A percentile compares a stretch with the other conserved stretches of the same genome.
Evolutionary conservation across 2,888 invertebrate genomes (phyloP).

Genomic region (Spodoptera exigua): DNA sequence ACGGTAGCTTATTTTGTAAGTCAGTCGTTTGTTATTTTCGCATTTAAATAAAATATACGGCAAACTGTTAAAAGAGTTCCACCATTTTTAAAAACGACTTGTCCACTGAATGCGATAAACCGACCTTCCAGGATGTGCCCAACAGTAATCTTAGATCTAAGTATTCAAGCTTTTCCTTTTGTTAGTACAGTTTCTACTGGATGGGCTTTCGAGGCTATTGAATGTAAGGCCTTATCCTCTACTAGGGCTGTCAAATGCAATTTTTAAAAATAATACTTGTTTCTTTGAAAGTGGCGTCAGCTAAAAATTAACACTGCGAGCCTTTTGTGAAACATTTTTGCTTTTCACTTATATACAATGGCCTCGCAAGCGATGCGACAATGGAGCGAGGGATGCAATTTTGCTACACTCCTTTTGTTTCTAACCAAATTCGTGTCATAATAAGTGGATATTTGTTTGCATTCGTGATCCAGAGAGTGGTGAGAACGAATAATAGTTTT

Average conservation of each 20-base stretch:
- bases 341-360: constrained; percentile 47
- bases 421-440: constrained; percentile 38
- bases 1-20: constrained; percentile 7
- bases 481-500: constrained; percentile 12
- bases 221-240: constrained; percentile 61
- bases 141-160: constrained; percentile 53
- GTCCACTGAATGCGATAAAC: constrained; percentile 36
- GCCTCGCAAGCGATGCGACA: constrained; percentile 33
- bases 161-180: constrained; percentile 59
- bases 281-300: constrained; percentile 32
- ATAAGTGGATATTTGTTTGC: constrained; percentile 43
- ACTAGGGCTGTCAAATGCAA: constrained; percentile 49
- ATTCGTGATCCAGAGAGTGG: constrained; percentile 24
- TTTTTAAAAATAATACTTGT: constrained; percentile 37
- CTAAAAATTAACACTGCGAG: constrained; percentile 39
- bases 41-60: constrained; percentile 40
- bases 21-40: constrained; percentile 9
- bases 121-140: constrained; percentile 47
- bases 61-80: constrained; percentile 11
- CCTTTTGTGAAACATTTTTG: constrained; percentile 47
- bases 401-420: constrained; percentile 39
- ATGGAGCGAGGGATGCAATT: constrained; percentile 32
- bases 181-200: constrained; percentile 63
- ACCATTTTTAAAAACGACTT: constrained; percentile 36
- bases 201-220: constrained; percentile 69